A percentile compares a stretch with the other conserved stretches of the same genome.
These are phyloP conservation scores for Apistogramma diplotaenia DNA, from an alignment of 2,113 vertebrate genomes.

Conservation along the genomic window DNA sequence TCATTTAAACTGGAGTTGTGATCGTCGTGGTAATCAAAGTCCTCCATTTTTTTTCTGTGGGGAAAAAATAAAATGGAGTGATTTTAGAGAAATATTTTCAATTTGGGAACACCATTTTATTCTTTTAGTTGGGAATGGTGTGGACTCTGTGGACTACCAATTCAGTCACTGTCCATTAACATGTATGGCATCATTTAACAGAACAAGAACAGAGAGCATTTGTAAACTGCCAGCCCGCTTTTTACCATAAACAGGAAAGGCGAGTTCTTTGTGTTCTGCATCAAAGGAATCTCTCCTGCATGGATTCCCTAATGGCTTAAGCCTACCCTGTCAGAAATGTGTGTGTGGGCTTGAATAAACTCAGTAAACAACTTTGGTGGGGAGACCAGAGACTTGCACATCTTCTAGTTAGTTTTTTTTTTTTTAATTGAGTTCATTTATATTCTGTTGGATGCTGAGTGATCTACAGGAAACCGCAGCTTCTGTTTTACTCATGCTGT, in stretches of 20 bases:
- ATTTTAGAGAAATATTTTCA: not conserved
- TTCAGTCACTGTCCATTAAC: not conserved
- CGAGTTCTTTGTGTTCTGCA: not conserved
- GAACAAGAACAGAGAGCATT: not conserved
- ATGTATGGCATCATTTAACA: not conserved
- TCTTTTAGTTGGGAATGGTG: not conserved
- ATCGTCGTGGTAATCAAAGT: slow-evolving; percentile 58
- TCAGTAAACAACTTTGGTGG: not conserved
- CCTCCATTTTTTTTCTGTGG: slow-evolving; percentile 63
- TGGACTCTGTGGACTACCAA: not conserved
- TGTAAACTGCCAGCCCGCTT: not conserved
- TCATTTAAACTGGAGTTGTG: slow-evolving; percentile 28
- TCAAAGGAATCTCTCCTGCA: slow-evolving; percentile 30
- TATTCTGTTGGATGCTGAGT: not conserved
- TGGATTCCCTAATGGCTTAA: slow-evolving; percentile 40
- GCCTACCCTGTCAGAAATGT: slow-evolving; percentile 1
- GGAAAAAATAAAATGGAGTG: not conserved
- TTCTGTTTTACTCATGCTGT: not conserved
- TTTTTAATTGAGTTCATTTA: not conserved
- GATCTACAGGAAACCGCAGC: not conserved
- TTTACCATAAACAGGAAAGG: not conserved
- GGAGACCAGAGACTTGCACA: not conserved
- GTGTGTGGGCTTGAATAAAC: not conserved
- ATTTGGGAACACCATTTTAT: not conserved
- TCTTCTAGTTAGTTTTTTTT: not conserved